A percentile compares a stretch with the other conserved stretches of the same genome.
Conservation (phyloP, 2,888 invertebrate genomes). For the Amaurobius ferox region DNA sequence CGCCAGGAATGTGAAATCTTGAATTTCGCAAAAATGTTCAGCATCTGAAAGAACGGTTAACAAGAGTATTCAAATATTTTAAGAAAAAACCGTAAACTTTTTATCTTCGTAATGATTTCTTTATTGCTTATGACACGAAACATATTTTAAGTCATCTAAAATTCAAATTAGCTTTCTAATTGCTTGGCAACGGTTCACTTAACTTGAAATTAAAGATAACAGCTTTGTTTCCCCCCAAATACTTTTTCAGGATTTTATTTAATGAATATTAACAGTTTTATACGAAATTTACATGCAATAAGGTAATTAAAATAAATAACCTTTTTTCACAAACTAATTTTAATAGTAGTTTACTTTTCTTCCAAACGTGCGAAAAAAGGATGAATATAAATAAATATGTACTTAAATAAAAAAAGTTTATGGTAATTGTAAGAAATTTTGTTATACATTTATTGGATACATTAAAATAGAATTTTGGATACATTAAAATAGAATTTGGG, state of each 20-base stretch:
- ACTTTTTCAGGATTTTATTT: background rate
- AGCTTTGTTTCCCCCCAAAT: background rate
- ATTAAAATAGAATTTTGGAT: too few relatives aligned
- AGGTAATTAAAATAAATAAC: background rate
- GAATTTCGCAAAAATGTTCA: too few relatives aligned
- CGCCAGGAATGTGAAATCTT: too few relatives aligned
- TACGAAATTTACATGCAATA: background rate
- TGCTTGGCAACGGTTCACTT: conserved; percentile 5
- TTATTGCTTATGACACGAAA: conserved; percentile 8
- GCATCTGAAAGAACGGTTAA: background rate
- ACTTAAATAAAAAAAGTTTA: too few relatives aligned
- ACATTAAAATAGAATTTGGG: too few relatives aligned
- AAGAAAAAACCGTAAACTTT: background rate
- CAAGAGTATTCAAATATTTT: background rate
- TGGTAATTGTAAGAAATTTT: too few relatives aligned
- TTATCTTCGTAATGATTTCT: background rate
- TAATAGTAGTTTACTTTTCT: background rate
- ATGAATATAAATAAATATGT: too few relatives aligned
- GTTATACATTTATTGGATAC: too few relatives aligned
- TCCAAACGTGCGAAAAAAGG: background rate
- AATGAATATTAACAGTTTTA: background rate
- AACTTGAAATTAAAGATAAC: background rate
- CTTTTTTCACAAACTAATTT: background rate
- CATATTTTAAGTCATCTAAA: background rate
- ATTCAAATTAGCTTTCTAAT: conserved; percentile 5